phyloP scores from a whole-genome alignment of 2,888 invertebrate genomes.

The Lasius fuliginosus region DNA sequence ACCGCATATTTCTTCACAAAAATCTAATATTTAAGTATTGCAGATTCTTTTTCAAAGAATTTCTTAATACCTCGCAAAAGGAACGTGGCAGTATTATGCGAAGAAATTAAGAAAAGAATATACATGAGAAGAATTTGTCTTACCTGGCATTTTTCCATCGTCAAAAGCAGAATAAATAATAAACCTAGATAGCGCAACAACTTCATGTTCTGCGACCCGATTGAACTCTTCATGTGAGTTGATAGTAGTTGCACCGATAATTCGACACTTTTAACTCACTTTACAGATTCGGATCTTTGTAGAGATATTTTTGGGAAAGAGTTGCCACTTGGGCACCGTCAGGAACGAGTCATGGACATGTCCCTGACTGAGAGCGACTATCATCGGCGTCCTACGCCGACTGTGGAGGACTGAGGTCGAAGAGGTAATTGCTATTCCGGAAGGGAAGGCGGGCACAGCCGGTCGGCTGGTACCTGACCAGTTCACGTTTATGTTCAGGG shows the following conservation, averaged over 20 bases:
- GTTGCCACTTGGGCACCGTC: slow-evolving; percentile 71
- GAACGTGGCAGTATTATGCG: background rate
- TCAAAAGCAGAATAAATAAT: slow-evolving; percentile 46
- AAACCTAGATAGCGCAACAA: slow-evolving; percentile 53
- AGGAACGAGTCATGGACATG: slow-evolving; percentile 76
- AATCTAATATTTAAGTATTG: background rate
- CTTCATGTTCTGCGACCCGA: slow-evolving; percentile 60
- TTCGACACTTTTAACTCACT: slow-evolving; percentile 46
- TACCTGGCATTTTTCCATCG: slow-evolving; percentile 62
- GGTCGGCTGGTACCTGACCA: slow-evolving; percentile 81
- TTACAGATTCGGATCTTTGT: slow-evolving; percentile 15
- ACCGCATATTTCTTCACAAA: background rate
- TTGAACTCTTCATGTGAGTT: slow-evolving; percentile 14
- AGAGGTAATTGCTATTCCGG: slow-evolving; percentile 81
- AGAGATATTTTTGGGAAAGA: slow-evolving; percentile 55
- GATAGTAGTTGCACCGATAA: slow-evolving; percentile 26
- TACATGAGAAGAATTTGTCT: slow-evolving; percentile 27
- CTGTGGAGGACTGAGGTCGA: slow-evolving; percentile 78
- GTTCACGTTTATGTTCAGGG: slow-evolving; percentile 84
- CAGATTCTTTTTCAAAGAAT: background rate
- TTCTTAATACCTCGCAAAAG: background rate
- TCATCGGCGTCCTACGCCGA: slow-evolving; percentile 78
- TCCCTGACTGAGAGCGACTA: slow-evolving; percentile 76
- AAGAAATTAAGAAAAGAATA: background rate
- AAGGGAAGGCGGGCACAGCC: slow-evolving; percentile 79